Conservation (phyloP, 2,888 invertebrate species). For the Xestia xanthographa region DNA sequence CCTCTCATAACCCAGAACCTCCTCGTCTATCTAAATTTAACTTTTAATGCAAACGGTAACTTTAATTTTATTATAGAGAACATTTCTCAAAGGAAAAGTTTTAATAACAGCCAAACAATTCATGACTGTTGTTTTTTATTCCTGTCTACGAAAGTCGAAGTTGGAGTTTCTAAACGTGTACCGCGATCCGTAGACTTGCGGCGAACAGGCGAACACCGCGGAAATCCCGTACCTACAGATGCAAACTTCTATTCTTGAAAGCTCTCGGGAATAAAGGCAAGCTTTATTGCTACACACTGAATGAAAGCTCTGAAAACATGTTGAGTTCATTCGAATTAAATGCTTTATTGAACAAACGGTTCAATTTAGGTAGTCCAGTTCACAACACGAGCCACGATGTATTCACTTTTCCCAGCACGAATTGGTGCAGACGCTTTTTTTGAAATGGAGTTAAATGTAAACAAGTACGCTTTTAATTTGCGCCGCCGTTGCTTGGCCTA, state of each 20-base stretch:
- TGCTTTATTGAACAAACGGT: conserved; percentile 35
- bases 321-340: conserved; percentile 44
- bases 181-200: conserved; percentile 74
- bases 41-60: conserved; percentile 77
- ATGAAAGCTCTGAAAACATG: conserved; percentile 49
- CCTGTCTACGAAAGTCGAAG: conserved; percentile 70
- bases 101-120: conserved; percentile 81
- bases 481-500: conserved; percentile 75
- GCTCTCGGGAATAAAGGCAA: conserved; percentile 73
- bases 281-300: conserved; percentile 55
- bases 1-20: conserved; percentile 75
- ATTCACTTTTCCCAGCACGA: conserved; percentile 53
- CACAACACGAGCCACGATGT: conserved; percentile 21
- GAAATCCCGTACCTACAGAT: conserved; percentile 47
- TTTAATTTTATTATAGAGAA: conserved; percentile 76
- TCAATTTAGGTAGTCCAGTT: conserved; percentile 40
- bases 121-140: conserved; percentile 77
- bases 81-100: conserved; percentile 78
- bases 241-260: conserved; percentile 76
- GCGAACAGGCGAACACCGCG: conserved; percentile 55
- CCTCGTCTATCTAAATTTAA: conserved; percentile 72
- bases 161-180: conserved; percentile 77
- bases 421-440: conserved; percentile 45
- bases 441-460: conserved; percentile 63
- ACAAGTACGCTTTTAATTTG: conserved; percentile 69